Conservation (phyloP, 2,797 vertebrate species). For the Siniperca undulata region DNA sequence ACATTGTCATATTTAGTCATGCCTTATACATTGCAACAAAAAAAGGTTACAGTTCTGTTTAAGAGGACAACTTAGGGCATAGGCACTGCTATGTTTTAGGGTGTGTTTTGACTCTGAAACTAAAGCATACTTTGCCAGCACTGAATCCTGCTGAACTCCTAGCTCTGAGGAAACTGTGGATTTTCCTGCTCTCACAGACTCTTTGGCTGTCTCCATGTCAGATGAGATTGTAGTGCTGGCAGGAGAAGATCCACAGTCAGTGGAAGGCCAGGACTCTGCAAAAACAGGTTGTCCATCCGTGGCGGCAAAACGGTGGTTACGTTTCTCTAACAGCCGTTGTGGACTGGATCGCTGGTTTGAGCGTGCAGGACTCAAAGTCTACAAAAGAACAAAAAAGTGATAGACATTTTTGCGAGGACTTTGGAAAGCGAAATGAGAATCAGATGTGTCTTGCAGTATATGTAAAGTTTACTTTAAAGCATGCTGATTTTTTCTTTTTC, state of each 20-base stretch:
- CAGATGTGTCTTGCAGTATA: background rate
- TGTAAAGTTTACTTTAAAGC: slow-evolving; percentile 19
- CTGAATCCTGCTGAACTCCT: slow-evolving; percentile 70
- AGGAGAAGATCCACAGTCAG: slow-evolving; percentile 74
- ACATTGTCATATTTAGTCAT: background rate
- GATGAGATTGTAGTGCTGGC: slow-evolving; percentile 30
- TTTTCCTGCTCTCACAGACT: slow-evolving; percentile 16
- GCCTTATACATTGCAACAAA: background rate
- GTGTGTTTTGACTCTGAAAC: background rate
- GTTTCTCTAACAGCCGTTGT: slow-evolving; percentile 40
- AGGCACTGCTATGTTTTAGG: background rate
- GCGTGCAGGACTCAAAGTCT: slow-evolving; percentile 81
- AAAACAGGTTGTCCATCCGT: slow-evolving; percentile 68
- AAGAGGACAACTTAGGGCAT: background rate
- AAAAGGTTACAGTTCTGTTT: background rate
- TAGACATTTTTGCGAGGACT: background rate
- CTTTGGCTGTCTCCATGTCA: slow-evolving; percentile 41
- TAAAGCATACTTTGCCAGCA: slow-evolving; percentile 80
- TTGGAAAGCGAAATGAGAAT: background rate
- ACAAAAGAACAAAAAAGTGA: slow-evolving; percentile 30
- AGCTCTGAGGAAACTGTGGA: slow-evolving; percentile 17
- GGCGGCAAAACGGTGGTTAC: slow-evolving; percentile 14
- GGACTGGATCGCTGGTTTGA: slow-evolving; percentile 48
- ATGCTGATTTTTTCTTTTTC: slow-evolving; percentile 76
- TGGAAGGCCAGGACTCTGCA: slow-evolving; percentile 87